Evolutionary conservation across 2,797 vertebrate species (phyloP).

Genomic region (Sardinella longiceps): DNA sequence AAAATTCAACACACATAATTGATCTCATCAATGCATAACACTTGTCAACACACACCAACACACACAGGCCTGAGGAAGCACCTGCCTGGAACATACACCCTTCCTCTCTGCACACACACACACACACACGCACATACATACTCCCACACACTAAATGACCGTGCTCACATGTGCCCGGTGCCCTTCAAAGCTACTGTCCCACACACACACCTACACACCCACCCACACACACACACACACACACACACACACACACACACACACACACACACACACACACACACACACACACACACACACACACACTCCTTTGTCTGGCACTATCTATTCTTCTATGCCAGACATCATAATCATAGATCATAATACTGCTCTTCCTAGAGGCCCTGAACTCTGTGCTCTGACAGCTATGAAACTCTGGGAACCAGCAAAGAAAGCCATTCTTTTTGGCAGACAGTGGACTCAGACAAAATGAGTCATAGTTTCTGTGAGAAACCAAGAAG

Average conservation of each 20-base stretch:
- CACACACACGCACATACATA: not conserved
- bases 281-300: not conserved
- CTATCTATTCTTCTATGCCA: not conserved
- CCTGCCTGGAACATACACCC: not conserved
- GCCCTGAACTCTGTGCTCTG: not conserved
- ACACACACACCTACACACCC: not conserved
- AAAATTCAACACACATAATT: too few relatives aligned
- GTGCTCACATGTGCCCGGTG: not conserved
- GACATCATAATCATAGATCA: too few relatives aligned
- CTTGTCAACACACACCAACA: not conserved
- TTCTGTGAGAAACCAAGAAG: not conserved
- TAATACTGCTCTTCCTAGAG: not conserved
- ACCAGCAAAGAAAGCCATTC: not conserved
- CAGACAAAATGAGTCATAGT: not conserved
- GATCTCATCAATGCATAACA: not conserved
- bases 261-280: constrained; percentile 22
- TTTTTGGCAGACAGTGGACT: not conserved
- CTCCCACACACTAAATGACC: not conserved
- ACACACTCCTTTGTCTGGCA: constrained; percentile 1
- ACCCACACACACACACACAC: constrained; percentile 40
- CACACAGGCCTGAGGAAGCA: not conserved
- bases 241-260: constrained; percentile 41
- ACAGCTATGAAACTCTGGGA: not conserved
- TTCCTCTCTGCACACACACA: not conserved
- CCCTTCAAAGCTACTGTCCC: not conserved